Evolutionary conservation across 2,797 vertebrate genomes (phyloP).

Genomic region (Rallus crepitans): DNA sequence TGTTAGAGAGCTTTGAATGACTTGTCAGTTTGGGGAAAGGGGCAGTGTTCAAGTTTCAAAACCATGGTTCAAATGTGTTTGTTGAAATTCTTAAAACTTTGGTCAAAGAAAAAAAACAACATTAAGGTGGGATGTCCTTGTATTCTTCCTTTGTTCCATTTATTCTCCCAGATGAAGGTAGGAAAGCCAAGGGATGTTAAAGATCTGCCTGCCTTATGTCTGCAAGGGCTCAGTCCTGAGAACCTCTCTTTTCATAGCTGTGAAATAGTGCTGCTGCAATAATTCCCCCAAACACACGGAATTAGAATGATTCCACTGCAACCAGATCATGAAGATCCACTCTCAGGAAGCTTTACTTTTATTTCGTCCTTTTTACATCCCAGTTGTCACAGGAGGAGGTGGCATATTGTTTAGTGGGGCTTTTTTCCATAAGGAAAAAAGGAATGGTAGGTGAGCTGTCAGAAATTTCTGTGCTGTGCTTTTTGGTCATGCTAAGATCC

Average conservation of each 20-base stretch:
- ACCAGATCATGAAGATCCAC: neutral
- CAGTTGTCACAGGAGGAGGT: neutral
- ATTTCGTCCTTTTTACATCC: neutral
- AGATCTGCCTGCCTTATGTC: neutral
- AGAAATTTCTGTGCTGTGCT: neutral
- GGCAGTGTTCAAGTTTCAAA: neutral
- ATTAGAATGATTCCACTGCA: neutral
- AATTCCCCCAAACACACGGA: neutral
- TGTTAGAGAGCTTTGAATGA: neutral
- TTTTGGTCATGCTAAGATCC: neutral
- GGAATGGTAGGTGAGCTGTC: neutral
- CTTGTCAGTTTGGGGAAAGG: neutral
- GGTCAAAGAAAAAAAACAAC: neutral
- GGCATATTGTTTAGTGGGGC: too few species aligned
- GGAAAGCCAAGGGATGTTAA: neutral
- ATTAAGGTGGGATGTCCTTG: neutral
- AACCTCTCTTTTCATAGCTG: neutral
- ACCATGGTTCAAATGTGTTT: neutral
- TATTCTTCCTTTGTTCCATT: neutral
- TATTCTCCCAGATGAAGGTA: neutral
- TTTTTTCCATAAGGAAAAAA: neutral
- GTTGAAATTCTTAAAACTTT: neutral
- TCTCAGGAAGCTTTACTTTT: neutral
- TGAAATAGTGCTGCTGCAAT: neutral
- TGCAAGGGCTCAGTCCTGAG: neutral